Evolutionary conservation across 2,888 invertebrate genomes (phyloP).

Genomic region (Euplexia lucipara): DNA sequence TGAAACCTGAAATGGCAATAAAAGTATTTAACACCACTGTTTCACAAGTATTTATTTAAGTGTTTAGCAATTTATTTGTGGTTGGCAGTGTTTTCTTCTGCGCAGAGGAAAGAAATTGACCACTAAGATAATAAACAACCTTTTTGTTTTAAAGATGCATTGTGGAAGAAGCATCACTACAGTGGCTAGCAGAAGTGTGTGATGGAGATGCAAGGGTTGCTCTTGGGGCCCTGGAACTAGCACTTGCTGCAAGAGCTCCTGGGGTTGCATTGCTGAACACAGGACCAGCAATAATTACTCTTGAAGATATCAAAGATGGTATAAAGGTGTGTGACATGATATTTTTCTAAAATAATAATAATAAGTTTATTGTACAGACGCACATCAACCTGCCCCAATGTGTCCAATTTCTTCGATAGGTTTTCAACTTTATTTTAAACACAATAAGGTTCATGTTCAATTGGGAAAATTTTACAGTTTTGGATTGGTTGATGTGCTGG

Average conservation of each 20-base stretch:
- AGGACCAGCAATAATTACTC: conserved; percentile 88
- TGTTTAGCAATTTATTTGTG: background rate
- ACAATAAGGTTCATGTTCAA: too few relatives aligned
- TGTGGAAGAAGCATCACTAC: conserved; percentile 91
- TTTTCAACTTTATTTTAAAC: too few relatives aligned
- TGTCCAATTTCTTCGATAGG: too few relatives aligned
- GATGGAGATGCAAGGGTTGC: conserved; percentile 96
- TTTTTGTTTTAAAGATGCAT: conserved; percentile 71
- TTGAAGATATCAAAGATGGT: conserved; percentile 93
- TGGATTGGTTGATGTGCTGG: too few relatives aligned
- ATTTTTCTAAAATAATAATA: too few relatives aligned
- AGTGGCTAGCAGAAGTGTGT: conserved; percentile 94
- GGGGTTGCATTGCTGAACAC: conserved; percentile 66
- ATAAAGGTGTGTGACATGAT: conserved; percentile 89
- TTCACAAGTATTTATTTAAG: background rate
- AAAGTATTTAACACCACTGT: too few relatives aligned
- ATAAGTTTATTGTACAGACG: too few relatives aligned
- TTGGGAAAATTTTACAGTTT: too few relatives aligned
- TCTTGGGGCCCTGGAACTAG: conserved; percentile 94
- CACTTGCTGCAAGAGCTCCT: conserved; percentile 90
- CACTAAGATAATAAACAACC: background rate
- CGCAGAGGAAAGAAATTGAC: too few relatives aligned
- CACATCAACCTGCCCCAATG: too few relatives aligned
- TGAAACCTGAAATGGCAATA: too few relatives aligned
- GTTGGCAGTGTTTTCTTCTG: background rate